Evolutionary conservation across 2,888 invertebrate genomes (phyloP).

Genomic region (Lasioglossum morio): DNA sequence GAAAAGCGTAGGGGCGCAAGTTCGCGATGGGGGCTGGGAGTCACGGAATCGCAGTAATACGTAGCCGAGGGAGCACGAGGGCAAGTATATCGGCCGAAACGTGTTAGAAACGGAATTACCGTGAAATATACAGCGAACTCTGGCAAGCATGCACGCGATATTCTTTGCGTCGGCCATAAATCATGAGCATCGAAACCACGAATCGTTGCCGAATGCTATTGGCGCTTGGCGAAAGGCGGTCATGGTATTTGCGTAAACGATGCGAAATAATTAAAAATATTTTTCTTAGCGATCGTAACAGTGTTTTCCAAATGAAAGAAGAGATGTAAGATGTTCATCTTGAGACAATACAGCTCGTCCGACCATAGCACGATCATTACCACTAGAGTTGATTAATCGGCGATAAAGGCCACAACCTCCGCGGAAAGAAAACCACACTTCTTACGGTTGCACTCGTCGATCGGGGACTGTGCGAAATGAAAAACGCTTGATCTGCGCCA

Average conservation of each 20-base stretch:
- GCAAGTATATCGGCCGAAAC: conserved; percentile 40
- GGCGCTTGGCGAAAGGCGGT: not conserved
- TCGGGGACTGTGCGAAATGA: not conserved
- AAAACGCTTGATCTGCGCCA: conserved; percentile 18
- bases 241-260: not conserved
- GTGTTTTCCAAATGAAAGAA: not conserved
- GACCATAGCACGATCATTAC: not conserved
- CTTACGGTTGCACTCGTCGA: not conserved
- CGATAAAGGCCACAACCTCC: not conserved
- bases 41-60: conserved; percentile 49
- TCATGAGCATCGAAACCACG: conserved; percentile 44
- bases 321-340: not conserved
- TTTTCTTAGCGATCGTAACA: not conserved
- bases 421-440: not conserved
- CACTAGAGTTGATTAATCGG: not conserved
- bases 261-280: not conserved
- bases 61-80: conserved; percentile 28
- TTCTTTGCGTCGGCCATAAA: conserved; percentile 38
- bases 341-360: not conserved
- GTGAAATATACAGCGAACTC: conserved; percentile 36
- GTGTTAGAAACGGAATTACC: conserved; percentile 51
- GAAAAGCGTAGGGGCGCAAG: not conserved
- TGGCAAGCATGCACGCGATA: conserved; percentile 42
- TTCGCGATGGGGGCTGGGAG: conserved; percentile 12
- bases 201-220: conserved; percentile 7